Evolutionary conservation across 37 sponge, comb jelly and placozoan species (phyloP), one percentile per base, ranked within the genome.

Genomic region (Crambe crambe): DNA sequence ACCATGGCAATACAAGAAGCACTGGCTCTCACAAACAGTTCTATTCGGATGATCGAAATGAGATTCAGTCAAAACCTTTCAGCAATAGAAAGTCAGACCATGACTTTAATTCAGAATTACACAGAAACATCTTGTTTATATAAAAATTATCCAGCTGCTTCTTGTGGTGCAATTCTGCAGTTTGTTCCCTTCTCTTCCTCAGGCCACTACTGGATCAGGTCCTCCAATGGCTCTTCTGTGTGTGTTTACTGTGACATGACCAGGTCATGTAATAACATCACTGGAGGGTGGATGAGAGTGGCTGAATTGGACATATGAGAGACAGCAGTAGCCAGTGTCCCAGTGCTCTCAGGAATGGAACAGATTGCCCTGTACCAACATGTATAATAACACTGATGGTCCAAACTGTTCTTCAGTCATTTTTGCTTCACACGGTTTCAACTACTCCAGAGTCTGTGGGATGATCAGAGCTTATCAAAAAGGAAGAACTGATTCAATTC

Each of bases 391-490:
- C 34, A 2, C 27, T 9, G 5, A 31, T 30, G 30, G 10, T 12
- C 10, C 4, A 30, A 20, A 20, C 6, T 70, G 71, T 40, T 25
- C 71, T 5, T 70, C 71, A 41, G 71, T 35, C 20, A 70, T 40
- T 21, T 41, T 43, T 26, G 6, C 2, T 2, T 17, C 37, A 40
- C 1, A 41, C 39, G 43, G n/a, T 25, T 2, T 70, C 2, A 18
- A 65, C 15, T 81, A 72, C 42, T 30, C 60, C 26, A 21, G 70
- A 39, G 73, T 81, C 21, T 81, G 82, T 72, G 82, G 82, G 1
- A 56, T 47, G 36, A 59, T 81, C 20, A 71, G 5, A 58, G 82
- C 60, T 21, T 81, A 81, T 41, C 73, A 81, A 42, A 8, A 58
- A 22, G 73, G 73, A 25, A 35, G 21, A 26, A 40, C 82, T 37